phyloP scores from a whole-genome alignment of 1,140 invertebrate genomes.

The Listronotus oregonensis region DNA sequence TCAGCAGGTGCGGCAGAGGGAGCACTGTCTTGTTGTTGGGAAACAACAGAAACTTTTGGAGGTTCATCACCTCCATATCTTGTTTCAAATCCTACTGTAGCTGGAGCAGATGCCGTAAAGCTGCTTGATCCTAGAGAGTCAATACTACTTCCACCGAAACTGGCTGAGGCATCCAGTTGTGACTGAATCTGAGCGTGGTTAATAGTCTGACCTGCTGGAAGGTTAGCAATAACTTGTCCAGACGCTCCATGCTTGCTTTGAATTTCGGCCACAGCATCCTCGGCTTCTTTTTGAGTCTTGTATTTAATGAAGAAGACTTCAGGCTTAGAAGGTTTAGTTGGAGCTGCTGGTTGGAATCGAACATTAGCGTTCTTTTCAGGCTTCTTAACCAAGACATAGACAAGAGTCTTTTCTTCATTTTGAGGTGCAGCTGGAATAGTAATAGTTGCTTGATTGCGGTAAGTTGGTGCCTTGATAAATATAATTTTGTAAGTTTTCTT shows the following conservation, averaged over 20 bases:
- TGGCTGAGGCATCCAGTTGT: not conserved
- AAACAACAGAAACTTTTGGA: not conserved
- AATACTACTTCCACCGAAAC: not conserved
- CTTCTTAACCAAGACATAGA: conserved; percentile 85
- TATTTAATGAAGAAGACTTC: conserved; percentile 90
- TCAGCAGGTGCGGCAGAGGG: no score
- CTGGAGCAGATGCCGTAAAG: not conserved
- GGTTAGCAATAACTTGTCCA: conserved; percentile 24
- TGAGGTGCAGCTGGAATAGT: conserved; percentile 65
- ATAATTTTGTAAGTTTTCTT: conserved; percentile 87
- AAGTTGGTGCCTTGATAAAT: conserved; percentile 84
- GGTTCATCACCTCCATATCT: not conserved
- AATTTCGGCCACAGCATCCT: conserved; percentile 43
- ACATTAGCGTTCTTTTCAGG: conserved; percentile 79
- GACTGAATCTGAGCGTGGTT: not conserved
- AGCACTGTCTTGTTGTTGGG: not conserved
- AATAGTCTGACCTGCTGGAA: conserved; percentile 12
- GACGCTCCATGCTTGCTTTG: conserved; percentile 31
- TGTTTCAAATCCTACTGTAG: not conserved
- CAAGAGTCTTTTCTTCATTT: conserved; percentile 84
- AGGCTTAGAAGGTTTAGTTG: conserved; percentile 80
- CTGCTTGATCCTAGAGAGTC: not conserved
- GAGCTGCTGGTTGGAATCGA: conserved; percentile 71
- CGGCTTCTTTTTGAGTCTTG: conserved; percentile 73
- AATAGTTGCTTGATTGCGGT: conserved; percentile 73